phyloP scores from a whole-genome alignment of 2,797 vertebrate species.

The Spinibarbus caldwelli region DNA sequence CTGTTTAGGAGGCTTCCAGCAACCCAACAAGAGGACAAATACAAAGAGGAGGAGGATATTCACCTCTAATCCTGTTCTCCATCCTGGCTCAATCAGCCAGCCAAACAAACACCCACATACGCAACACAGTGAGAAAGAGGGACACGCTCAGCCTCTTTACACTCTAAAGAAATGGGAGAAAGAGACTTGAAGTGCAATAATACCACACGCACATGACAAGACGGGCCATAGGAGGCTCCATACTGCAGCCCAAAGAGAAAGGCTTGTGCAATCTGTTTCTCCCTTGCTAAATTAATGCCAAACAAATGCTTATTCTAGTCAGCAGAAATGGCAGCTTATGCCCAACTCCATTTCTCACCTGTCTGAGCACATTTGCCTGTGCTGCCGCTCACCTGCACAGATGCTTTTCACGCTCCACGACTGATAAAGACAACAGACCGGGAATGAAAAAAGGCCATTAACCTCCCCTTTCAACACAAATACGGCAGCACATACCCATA shows the following conservation, averaged over 20 bases:
- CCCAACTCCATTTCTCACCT: constrained; percentile 60
- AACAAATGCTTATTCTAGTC: constrained; percentile 57
- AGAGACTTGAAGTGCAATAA: constrained; percentile 16
- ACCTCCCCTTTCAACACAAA: constrained; percentile 36
- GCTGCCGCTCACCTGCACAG: constrained; percentile 57
- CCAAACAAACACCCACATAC: constrained; percentile 44
- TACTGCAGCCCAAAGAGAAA: constrained; percentile 24
- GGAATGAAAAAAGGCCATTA: constrained; percentile 52
- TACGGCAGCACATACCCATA: constrained; percentile 22
- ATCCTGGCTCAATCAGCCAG: constrained; percentile 53
- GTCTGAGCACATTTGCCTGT: constrained; percentile 62
- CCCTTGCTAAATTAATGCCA: constrained; percentile 55
- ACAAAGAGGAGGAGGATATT: constrained; percentile 48
- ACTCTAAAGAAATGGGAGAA: constrained; percentile 15
- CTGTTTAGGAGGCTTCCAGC: constrained; percentile 35
- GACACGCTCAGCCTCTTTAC: constrained; percentile 24
- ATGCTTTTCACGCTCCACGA: constrained; percentile 42
- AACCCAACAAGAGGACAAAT: constrained; percentile 37
- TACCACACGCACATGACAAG: constrained; percentile 22
- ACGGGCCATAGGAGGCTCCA: constrained; percentile 8
- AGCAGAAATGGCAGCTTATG: constrained; percentile 50
- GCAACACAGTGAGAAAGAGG: constrained; percentile 31
- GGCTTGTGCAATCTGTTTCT: constrained; percentile 25
- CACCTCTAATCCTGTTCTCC: constrained; percentile 58
- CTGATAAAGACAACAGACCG: constrained; percentile 48